Evolutionary conservation across 2,888 invertebrate genomes (phyloP).

Genomic region (Philonicus albiceps): DNA sequence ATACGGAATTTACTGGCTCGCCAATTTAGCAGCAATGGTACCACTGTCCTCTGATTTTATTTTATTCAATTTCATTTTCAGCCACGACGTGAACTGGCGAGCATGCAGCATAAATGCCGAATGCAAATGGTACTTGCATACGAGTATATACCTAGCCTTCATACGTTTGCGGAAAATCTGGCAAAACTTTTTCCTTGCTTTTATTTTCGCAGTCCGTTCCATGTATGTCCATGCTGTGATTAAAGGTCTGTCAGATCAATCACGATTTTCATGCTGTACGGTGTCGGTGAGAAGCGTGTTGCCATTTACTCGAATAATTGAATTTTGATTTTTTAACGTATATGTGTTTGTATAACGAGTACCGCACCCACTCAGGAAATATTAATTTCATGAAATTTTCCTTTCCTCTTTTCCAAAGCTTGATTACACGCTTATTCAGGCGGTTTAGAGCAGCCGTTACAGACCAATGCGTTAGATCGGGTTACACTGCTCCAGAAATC

Average conservation of each 20-base stretch:
- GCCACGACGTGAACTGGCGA: neutral
- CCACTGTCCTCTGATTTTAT: neutral
- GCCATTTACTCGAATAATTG: conserved; percentile 17
- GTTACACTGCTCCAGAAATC: neutral
- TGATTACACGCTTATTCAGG: neutral
- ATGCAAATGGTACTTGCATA: no score
- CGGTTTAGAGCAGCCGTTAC: neutral
- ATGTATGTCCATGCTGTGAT: conserved; percentile 8
- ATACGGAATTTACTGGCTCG: neutral
- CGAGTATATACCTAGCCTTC: no score
- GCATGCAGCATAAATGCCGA: neutral
- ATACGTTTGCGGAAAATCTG: neutral
- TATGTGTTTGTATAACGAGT: neutral
- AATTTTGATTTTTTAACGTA: conserved; percentile 1
- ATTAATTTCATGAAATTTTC: neutral
- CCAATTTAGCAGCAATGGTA: conserved; percentile 3
- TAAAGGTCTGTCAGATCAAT: conserved; percentile 6
- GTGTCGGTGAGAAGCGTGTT: neutral
- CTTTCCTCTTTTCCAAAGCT: neutral
- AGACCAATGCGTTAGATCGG: neutral
- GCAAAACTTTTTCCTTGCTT: neutral
- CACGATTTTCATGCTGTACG: conserved; percentile 1
- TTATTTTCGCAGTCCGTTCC: neutral
- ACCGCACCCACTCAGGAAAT: neutral
- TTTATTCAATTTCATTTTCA: neutral